Base-by-base conservation (phyloP, 2,888 invertebrate genomes). In the Mactromeris polynyma region DNA sequence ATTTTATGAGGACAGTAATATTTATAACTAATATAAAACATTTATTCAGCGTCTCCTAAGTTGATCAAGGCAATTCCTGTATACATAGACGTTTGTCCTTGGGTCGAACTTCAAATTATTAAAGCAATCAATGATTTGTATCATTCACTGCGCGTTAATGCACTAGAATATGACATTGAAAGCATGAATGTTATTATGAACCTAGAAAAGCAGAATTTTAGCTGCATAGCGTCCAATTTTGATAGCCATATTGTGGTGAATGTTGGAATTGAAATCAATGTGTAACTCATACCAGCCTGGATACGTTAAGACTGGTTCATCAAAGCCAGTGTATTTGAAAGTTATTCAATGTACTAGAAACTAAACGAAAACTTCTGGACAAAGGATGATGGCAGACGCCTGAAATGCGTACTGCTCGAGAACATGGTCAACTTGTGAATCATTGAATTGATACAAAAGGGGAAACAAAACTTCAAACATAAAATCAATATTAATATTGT, bases 161-260 rank as follows among this genome's bases (percentile, higher is more conserved):
- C 58, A 26, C 3, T 26, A 26, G 58, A n/a, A 4, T 26, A 64
- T n/a, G 58, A 64, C 58, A 64, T 26, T 26, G 26, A 64, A 64
- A 64, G 58, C 26, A 26, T n/a, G 6, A 9, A 26, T 64, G 58
- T 6, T 64, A 26, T 2, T 26, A 64, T 26, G 1, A 64, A 64
- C 26, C 7, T 26, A n/a, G n/a, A 64, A 64, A 64, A 64, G 26
- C 19, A 33, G 73, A 58, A 58, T 73, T 73, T 73, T 73, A 73
- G 73, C 73, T 73, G 73, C 73, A 73, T 73, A 73, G 73, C 73
- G 73, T 36, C 33, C 73, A 33, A 3, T 14, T 73, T 14, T 36
- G 73, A 73, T 33, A 36, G 31, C 11, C 17, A 73, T 36, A 33
- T 73, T 73, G 31, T 33, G 33, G 36, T 73, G 36, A 73, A 36